phyloP scores from a whole-genome alignment of 2,888 invertebrate genomes.

The Drosophila antonietae region DNA sequence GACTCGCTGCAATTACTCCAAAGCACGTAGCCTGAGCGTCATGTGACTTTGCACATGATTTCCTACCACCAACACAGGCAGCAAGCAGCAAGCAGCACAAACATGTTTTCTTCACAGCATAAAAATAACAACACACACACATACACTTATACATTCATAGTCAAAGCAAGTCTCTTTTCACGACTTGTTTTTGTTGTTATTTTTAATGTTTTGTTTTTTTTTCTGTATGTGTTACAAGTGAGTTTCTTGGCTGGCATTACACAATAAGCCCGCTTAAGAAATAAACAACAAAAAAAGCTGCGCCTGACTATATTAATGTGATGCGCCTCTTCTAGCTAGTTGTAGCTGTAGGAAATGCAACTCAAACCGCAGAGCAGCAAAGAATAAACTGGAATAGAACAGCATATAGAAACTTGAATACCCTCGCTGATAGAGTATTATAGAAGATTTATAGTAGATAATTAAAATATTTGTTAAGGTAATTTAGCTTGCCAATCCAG shows the following conservation, averaged over 20 bases:
- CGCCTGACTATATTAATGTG: conserved; percentile 15
- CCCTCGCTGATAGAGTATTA: background rate
- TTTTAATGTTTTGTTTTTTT: conserved; percentile 32
- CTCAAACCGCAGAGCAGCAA: conserved; percentile 18
- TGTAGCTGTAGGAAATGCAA: conserved; percentile 27
- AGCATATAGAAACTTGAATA: background rate
- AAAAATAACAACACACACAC: conserved; percentile 40
- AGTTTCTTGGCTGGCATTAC: conserved; percentile 64
- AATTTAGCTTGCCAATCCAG: background rate
- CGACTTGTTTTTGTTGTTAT: conserved; percentile 35
- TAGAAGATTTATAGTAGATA: background rate
- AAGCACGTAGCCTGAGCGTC: conserved; percentile 72
- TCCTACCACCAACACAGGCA: conserved; percentile 76
- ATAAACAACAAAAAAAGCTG: conserved; percentile 37
- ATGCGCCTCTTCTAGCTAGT: conserved; percentile 18
- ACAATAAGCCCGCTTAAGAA: conserved; percentile 53
- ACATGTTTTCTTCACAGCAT: conserved; percentile 43
- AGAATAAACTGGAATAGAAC: background rate
- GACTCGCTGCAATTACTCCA: conserved; percentile 72
- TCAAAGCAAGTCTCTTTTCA: conserved; percentile 57
- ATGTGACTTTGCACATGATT: conserved; percentile 80
- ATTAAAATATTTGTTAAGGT: background rate
- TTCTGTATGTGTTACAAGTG: conserved; percentile 42
- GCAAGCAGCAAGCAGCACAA: conserved; percentile 30
- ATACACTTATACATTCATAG: conserved; percentile 11